phyloP scores from a whole-genome alignment of 1,140 invertebrate species.

The Platorchestia sp. region DNA sequence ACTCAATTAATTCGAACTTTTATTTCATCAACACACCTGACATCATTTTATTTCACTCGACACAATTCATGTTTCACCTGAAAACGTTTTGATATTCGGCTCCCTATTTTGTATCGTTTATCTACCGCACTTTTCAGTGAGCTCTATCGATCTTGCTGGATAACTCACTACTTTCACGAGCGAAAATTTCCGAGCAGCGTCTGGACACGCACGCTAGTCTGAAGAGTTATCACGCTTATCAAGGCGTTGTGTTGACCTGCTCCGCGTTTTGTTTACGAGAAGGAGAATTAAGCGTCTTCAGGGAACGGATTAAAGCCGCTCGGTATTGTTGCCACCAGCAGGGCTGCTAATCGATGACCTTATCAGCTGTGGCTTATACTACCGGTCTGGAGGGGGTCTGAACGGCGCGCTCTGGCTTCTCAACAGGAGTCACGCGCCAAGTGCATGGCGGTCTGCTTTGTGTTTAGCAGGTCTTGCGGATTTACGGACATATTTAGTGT shows the following conservation, averaged over 20 bases:
- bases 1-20: background rate
- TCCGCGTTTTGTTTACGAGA: background rate
- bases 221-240: background rate
- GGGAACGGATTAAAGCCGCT: background rate
- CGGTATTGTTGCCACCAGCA: background rate
- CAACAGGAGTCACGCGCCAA: too few relatives aligned
- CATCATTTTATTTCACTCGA: background rate
- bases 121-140: background rate
- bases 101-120: background rate
- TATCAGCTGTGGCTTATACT: constrained; percentile 2
- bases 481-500: too few relatives aligned
- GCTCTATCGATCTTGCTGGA: background rate
- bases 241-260: background rate
- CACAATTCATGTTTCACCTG: background rate
- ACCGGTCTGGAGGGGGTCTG: too few relatives aligned
- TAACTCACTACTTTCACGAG: background rate
- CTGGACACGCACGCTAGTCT: background rate
- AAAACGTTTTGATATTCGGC: background rate
- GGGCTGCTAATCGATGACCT: constrained; percentile 4
- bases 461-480: too few relatives aligned
- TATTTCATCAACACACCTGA: too few relatives aligned
- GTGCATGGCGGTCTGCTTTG: too few relatives aligned
- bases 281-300: constrained; percentile 12
- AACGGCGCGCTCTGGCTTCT: too few relatives aligned
- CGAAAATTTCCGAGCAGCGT: background rate